Percentiles rank a stretch among this genome's conserved stretches.
Evolutionary conservation across 2,113 vertebrate species (phyloP).

Genomic region (Acrocephalus arundinaceus): DNA sequence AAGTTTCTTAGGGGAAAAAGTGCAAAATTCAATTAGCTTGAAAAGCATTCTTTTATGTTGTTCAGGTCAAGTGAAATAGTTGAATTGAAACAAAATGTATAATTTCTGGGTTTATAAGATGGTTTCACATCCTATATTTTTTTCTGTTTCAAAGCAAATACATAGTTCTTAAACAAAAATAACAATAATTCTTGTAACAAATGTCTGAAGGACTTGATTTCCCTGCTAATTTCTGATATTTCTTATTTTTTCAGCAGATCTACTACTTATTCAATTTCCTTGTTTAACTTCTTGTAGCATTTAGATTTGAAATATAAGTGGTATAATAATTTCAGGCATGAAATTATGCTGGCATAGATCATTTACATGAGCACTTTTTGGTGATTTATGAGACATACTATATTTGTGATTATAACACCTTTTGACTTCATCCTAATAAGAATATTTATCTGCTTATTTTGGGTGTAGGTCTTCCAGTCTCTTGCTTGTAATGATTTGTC

Average conservation of each 20-base stretch:
- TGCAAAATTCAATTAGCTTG: not conserved
- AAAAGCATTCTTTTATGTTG: not conserved
- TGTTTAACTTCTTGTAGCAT: not conserved
- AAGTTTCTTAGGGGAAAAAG: not conserved
- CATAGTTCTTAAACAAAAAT: not conserved
- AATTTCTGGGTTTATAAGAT: not conserved
- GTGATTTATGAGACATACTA: not conserved
- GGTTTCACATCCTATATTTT: not conserved
- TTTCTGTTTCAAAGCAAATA: not conserved
- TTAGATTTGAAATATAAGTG: not conserved
- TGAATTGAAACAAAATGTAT: not conserved
- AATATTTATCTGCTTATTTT: not conserved
- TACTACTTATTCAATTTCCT: not conserved
- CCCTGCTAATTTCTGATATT: not conserved
- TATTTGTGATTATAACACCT: not conserved
- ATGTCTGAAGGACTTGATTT: not conserved
- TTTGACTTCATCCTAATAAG: not conserved
- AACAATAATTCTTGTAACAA: not conserved
- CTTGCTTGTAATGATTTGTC: slow-evolving; percentile 1
- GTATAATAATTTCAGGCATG: not conserved
- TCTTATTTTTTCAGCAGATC: not conserved
- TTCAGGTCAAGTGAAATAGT: not conserved
- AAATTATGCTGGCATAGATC: not conserved
- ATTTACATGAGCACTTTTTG: not conserved
- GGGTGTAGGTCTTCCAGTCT: not conserved